Evolutionary conservation across 1,140 invertebrate species (phyloP).

Genomic region (Dermatophagoides farinae): DNA sequence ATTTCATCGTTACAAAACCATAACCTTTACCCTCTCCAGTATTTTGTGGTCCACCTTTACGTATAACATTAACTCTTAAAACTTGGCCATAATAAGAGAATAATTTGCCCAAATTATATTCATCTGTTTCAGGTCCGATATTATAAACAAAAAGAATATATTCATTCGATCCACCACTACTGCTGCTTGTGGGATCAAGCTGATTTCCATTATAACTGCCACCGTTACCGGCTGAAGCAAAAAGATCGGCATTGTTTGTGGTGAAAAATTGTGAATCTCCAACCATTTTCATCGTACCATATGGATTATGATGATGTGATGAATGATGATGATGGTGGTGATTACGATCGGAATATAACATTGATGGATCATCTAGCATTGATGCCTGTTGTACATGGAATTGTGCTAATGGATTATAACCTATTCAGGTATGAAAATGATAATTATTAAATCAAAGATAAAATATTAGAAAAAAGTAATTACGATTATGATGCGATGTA

Average conservation of each 20-base stretch:
- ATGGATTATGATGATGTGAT: not conserved
- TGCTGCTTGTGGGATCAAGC: conserved; percentile 14
- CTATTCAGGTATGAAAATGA: not conserved
- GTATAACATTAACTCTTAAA: conserved; percentile 27
- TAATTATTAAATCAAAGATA: not conserved
- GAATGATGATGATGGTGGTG: not conserved
- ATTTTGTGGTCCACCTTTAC: conserved; percentile 23
- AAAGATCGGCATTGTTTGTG: not conserved
- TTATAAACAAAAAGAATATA: conserved; percentile 29
- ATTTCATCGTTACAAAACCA: conserved; percentile 31
- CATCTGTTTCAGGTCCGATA: conserved; percentile 27
- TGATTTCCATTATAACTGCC: conserved; percentile 21
- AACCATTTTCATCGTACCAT: not conserved
- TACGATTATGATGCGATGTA: conserved; percentile 5
- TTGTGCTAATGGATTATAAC: not conserved
- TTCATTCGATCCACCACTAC: conserved; percentile 6
- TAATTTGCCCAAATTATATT: conserved; percentile 25
- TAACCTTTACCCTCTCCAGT: conserved; percentile 25
- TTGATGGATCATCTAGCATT: not conserved
- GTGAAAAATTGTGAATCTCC: not conserved
- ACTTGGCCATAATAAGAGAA: conserved; percentile 28
- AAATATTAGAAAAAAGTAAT: not conserved
- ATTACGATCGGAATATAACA: not conserved
- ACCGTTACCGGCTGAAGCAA: not conserved
- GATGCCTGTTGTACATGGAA: not conserved